Conservation (phyloP, 2,888 invertebrate genomes). For the Plusia festucae region DNA sequence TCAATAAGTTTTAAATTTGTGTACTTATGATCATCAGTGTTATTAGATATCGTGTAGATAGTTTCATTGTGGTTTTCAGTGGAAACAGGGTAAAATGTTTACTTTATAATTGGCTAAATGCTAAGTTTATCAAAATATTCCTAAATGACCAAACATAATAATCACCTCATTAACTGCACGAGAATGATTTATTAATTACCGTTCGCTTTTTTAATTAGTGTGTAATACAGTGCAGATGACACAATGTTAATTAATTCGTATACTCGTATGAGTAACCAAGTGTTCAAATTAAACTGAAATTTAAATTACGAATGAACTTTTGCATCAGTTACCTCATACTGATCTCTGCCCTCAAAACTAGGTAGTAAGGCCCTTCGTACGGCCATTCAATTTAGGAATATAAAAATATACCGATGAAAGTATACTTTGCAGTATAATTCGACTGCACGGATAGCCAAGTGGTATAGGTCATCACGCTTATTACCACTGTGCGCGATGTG, state of each 20-base stretch:
- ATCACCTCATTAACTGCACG: background rate
- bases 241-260: background rate
- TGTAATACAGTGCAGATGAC: background rate
- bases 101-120: background rate
- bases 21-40: too few relatives aligned
- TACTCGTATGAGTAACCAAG: conserved; percentile 1
- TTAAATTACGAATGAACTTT: background rate
- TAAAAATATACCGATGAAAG: too few relatives aligned
- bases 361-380: too few relatives aligned
- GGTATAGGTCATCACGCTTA: too few relatives aligned
- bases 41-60: too few relatives aligned
- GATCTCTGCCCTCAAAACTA: background rate
- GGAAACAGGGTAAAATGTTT: background rate
- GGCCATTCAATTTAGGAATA: too few relatives aligned
- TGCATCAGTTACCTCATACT: background rate
- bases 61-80: too few relatives aligned
- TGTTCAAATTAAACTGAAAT: background rate
- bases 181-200: background rate
- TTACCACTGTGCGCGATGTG: too few relatives aligned
- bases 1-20: too few relatives aligned
- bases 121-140: background rate
- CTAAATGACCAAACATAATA: background rate
- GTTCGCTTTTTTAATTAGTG: conserved; percentile 2
- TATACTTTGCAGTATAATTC: too few relatives aligned
- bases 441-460: too few relatives aligned